Percentiles rank a stretch among this genome's conserved stretches.
Evolutionary conservation across 2,888 invertebrate genomes (phyloP).

Genomic region (Oligia fasciuncula): DNA sequence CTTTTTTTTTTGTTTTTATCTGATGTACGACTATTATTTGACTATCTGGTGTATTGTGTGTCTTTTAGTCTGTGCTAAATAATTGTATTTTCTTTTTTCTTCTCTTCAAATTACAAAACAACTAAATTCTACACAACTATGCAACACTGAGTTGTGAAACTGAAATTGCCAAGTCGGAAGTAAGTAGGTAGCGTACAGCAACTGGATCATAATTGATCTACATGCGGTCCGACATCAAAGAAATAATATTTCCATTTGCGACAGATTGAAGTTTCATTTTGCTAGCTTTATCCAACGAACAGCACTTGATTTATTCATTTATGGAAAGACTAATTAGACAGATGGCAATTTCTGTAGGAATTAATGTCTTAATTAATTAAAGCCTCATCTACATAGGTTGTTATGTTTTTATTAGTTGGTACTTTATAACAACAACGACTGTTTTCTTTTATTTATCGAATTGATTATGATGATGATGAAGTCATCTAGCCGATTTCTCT

Average conservation of each 20-base stretch:
- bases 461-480: not conserved
- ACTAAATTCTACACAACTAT: not conserved
- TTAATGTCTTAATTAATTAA: not conserved
- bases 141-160: not conserved
- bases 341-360: not conserved
- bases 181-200: not conserved
- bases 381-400: not conserved
- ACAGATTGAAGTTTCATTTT: not conserved
- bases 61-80: too few relatives aligned
- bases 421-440: not conserved
- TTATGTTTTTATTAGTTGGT: not conserved
- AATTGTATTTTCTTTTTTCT: too few relatives aligned
- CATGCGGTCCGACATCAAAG: not conserved
- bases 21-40: too few relatives aligned
- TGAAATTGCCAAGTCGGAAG: not conserved
- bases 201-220: not conserved
- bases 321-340: not conserved
- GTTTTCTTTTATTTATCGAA: not conserved
- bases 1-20: too few relatives aligned
- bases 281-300: not conserved
- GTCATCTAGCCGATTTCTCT: not conserved
- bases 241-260: constrained; percentile 6
- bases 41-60: too few relatives aligned
- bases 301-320: not conserved
- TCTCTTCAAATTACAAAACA: not conserved